Evolutionary conservation across 2,797 vertebrate species (phyloP), one percentile per base, ranked within the genome.

Genomic region (Gobio occitaniae): DNA sequence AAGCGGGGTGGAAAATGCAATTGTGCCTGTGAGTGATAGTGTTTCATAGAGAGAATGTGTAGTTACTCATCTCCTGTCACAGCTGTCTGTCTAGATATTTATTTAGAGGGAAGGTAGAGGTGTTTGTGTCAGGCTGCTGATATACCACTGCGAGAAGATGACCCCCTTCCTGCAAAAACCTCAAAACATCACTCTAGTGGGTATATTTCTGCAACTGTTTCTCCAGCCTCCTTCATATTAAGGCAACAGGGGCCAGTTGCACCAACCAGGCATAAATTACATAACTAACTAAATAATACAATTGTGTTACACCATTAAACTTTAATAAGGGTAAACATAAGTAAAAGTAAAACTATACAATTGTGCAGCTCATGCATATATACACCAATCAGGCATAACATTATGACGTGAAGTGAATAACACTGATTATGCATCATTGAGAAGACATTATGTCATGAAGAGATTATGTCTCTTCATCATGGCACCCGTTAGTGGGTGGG

Each of bases 81-180:
- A 88, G 70, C 78, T 88, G 84, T 81, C 77, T 77, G 61, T 52
- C 52, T 76, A 29, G 71, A 78, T 80, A 80, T 59, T 84, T 86
- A 66, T 79, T 87, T 56, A 75, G 82, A 66, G 71, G 52, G 65
- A 83, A 78, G 65, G 32, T 19, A 69, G 48, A 70, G 32, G 59
- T 76, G n/a, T 86, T 29, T 59, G 36, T 76, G 65, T 86, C 75
- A 69, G 44, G 38, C 80, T 69, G 36, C 5, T 59, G 48, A 77
- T 56, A 75, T 65, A 69, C 29, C 80, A 72, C 68, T 10, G 25
- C 19, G 17, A 61, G 61, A 68, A 7, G 44, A 61, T 29, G 29
- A 82, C 68, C 66, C 80, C 80, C 47, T 65, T 15, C 79, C 10
- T 17, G 36, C 16, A 25, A 0, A 56, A 70, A 54, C 38, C 15